A percentile compares a stretch with the other conserved stretches of the same genome.
phyloP scores from a whole-genome alignment of 2,888 invertebrate genomes.

The Hypsopygia costalis region DNA sequence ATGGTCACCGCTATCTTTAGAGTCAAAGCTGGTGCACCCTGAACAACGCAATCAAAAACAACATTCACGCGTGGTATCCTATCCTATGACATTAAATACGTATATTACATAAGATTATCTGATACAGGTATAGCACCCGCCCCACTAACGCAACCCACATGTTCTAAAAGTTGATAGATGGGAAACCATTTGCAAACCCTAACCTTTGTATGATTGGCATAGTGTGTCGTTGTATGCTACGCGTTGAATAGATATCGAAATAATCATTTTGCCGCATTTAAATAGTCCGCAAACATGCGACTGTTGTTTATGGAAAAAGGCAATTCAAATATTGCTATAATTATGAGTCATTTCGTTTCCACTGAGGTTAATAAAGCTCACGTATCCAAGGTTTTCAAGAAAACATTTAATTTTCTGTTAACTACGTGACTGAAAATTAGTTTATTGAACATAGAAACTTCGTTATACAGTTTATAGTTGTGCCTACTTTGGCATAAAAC shows the following conservation, averaged over 20 bases:
- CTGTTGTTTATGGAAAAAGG: conserved; percentile 58
- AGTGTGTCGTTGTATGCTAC: conserved; percentile 8
- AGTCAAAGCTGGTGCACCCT: no score
- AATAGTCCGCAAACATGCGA: conserved; percentile 66
- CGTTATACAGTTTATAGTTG: no score
- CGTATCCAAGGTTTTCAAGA: conserved; percentile 47
- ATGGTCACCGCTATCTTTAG: no score
- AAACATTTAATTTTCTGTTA: conserved; percentile 40
- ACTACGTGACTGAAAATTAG: conserved; percentile 10
- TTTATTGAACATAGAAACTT: conserved; percentile 1
- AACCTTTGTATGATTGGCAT: neutral
- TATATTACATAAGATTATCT: no score
- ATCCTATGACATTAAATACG: no score
- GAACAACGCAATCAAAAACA: no score
- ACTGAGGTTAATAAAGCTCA: conserved; percentile 58
- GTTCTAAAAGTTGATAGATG: no score
- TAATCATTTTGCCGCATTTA: conserved; percentile 53
- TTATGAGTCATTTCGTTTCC: conserved; percentile 65
- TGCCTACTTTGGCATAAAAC: no score
- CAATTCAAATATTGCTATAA: conserved; percentile 70
- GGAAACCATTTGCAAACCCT: no score
- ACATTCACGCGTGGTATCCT: no score
- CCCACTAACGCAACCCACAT: no score
- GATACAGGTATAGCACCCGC: no score
- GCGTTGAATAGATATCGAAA: conserved; percentile 41